Conservation (phyloP, 2,113 vertebrate species). For the Chaenocephalus aceratus region DNA sequence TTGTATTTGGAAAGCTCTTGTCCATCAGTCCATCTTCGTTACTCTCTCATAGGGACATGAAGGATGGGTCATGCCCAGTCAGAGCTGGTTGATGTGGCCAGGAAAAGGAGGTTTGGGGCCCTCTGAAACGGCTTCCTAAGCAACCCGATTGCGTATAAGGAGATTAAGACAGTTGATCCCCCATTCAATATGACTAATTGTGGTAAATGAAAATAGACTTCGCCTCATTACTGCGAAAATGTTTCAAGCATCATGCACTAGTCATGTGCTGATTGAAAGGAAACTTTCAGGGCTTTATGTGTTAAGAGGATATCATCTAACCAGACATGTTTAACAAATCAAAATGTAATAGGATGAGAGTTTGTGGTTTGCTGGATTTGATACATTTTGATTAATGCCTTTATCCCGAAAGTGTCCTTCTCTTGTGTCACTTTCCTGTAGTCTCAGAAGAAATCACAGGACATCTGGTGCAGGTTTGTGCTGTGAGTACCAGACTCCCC, state of each 20-base stretch:
- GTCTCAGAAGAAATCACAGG: conserved; percentile 46
- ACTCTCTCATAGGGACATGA: too few species aligned
- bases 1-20: not conserved
- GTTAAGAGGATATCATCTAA: not conserved
- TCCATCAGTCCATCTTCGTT: too few species aligned
- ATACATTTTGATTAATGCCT: not conserved
- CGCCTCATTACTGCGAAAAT: not conserved
- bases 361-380: not conserved
- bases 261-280: conserved; percentile 2
- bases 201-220: not conserved
- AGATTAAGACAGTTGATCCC: not conserved
- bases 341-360: not conserved
- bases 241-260: not conserved
- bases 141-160: too few species aligned
- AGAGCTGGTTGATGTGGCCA: too few species aligned
- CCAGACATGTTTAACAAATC: not conserved
- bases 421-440: conserved; percentile 16
- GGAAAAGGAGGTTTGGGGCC: too few species aligned
- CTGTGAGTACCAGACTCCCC: conserved; percentile 41
- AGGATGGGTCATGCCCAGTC: too few species aligned
- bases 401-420: conserved; percentile 17
- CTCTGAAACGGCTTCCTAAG: too few species aligned
- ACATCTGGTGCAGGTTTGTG: conserved; percentile 52
- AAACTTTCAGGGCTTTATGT: not conserved
- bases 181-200: conserved; percentile 15